phyloP scores from a whole-genome alignment of 2,113 vertebrate genomes.

The Caretta caretta region DNA sequence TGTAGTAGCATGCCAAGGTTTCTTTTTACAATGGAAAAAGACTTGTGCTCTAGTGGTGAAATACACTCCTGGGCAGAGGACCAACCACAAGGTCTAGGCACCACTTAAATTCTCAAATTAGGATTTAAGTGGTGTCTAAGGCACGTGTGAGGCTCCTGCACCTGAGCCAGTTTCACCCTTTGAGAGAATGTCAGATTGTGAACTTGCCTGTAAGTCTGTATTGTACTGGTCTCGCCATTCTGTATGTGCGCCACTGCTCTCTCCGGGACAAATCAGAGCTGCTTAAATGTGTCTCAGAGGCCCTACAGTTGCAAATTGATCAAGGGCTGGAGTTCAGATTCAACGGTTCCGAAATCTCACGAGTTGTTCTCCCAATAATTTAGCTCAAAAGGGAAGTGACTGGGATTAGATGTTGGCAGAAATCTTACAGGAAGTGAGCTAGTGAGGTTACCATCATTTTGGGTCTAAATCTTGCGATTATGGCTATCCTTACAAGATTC shows the following conservation, averaged over 20 bases:
- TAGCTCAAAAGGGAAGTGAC: background rate
- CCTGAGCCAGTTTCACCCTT: rapidly evolving
- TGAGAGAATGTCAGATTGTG: rapidly evolving
- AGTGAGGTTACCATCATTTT: rapidly evolving
- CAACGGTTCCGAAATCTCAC: rapidly evolving
- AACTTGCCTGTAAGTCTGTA: background rate
- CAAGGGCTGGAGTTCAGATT: background rate
- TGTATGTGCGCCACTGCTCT: background rate
- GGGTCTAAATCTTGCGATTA: rapidly evolving
- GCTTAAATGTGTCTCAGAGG: background rate
- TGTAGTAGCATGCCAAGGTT: rapidly evolving
- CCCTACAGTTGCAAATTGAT: background rate
- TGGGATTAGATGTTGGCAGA: background rate
- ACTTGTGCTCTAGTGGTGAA: background rate
- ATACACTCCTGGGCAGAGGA: rapidly evolving
- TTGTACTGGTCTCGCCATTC: background rate
- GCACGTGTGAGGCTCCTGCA: rapidly evolving
- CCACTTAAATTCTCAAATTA: background rate
- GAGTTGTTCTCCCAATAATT: background rate
- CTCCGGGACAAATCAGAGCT: background rate
- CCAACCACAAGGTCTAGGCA: background rate
- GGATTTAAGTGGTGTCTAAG: background rate
- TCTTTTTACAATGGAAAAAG: rapidly evolving
- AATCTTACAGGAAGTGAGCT: rapidly evolving
- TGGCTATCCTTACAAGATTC: background rate